phyloP scores from a whole-genome alignment of 2,888 invertebrate genomes.

The Zygaena filipendulae region DNA sequence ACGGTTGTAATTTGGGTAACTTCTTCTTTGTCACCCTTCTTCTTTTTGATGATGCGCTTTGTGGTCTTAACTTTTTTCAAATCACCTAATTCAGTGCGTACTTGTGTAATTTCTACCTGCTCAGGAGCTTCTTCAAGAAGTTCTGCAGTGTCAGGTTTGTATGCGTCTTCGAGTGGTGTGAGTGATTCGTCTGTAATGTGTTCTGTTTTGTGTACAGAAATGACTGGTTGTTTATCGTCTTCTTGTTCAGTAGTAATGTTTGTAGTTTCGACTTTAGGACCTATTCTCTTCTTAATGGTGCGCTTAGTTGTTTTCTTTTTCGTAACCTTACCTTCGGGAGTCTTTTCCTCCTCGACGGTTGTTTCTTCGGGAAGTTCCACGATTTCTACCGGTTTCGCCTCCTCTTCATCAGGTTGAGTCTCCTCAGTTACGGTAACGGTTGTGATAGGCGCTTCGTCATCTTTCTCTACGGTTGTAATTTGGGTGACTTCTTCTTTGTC shows the following conservation, averaged over 20 bases:
- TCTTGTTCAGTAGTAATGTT: slow-evolving; percentile 6
- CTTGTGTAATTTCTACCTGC: slow-evolving; percentile 21
- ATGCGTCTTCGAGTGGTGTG: slow-evolving; percentile 16
- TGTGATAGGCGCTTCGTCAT: no score
- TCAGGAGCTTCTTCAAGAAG: slow-evolving; percentile 22
- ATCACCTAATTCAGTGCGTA: slow-evolving; percentile 19
- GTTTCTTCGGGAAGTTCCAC: no score
- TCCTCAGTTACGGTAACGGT: no score
- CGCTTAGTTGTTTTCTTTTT: no score
- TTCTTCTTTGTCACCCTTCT: slow-evolving; percentile 16
- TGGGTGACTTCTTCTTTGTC: no score
- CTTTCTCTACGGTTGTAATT: no score
- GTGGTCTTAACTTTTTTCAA: slow-evolving; percentile 19
- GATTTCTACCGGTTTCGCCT: no score
- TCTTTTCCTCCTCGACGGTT: no score
- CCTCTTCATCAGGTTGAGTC: no score
- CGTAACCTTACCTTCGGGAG: no score
- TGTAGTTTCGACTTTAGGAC: no score
- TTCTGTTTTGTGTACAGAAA: slow-evolving; percentile 24
- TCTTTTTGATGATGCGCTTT: slow-evolving; percentile 24
- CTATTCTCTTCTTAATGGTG: slow-evolving; percentile 27
- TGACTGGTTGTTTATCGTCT: slow-evolving; percentile 17
- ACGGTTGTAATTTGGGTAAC: slow-evolving; percentile 20
- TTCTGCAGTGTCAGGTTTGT: slow-evolving; percentile 3
- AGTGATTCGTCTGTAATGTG: slow-evolving; percentile 16